Percentiles rank a stretch among this genome's conserved stretches.
These are phyloP conservation scores for Hyppa rectilinea DNA, from an alignment of 2,888 invertebrate species.

Conservation along the genomic window DNA sequence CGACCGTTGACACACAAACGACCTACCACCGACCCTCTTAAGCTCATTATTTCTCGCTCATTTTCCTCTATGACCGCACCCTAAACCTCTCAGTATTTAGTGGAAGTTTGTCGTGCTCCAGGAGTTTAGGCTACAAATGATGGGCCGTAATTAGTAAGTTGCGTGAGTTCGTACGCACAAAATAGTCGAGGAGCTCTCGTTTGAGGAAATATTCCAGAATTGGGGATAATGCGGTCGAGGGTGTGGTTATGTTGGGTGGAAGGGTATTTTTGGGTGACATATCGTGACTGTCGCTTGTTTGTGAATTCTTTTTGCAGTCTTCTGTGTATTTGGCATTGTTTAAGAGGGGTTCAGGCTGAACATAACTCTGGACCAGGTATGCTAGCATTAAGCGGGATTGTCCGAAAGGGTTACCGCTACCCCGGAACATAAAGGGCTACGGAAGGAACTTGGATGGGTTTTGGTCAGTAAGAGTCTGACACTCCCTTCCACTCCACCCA, in stretches of 20 bases:
- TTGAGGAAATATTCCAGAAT: conserved; percentile 61
- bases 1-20: conserved; percentile 14
- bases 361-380: background rate
- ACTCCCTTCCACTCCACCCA: too few species aligned
- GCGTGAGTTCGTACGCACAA: conserved; percentile 64
- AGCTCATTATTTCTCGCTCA: conserved; percentile 51
- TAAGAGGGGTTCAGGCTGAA: background rate
- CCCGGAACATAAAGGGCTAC: too few species aligned
- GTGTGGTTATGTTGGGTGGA: conserved; percentile 30
- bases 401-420: too few species aligned
- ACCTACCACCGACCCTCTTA: conserved; percentile 19
- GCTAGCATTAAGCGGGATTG: too few species aligned
- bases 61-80: conserved; percentile 36
- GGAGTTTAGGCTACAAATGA: conserved; percentile 73
- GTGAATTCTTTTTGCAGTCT: conserved; percentile 26
- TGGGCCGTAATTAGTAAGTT: conserved; percentile 73
- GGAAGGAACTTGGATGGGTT: too few species aligned
- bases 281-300: conserved; percentile 21
- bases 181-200: conserved; percentile 58
- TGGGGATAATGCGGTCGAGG: conserved; percentile 58
- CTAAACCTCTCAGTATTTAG: conserved; percentile 65
- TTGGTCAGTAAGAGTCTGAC: too few species aligned
- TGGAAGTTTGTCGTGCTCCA: conserved; percentile 69
- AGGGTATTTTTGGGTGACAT: conserved; percentile 47
- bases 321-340: conserved; percentile 5